A percentile compares a stretch with the other conserved stretches of the same genome.
Conservation (phyloP, 2,113 vertebrate genomes). For the Ranitomeya imitator region DNA sequence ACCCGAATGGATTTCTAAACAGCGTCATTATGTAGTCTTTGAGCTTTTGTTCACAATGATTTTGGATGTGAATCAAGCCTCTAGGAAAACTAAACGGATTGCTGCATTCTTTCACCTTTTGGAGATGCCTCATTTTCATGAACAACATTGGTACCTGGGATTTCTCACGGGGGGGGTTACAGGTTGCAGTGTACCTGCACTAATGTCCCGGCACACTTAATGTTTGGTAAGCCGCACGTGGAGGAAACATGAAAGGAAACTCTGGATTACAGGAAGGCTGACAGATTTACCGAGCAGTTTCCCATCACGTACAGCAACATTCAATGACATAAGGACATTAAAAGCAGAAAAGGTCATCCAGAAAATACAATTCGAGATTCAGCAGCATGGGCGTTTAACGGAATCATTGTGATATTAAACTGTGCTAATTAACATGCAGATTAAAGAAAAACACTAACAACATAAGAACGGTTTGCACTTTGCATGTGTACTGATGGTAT, state of each 20-base stretch:
- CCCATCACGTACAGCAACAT: background rate
- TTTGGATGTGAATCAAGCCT: background rate
- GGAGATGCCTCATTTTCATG: background rate
- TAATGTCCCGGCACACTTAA: background rate
- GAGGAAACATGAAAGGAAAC: background rate
- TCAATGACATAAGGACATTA: background rate
- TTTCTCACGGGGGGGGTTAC: background rate
- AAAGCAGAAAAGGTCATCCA: background rate
- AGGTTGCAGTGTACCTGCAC: background rate
- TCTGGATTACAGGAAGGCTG: background rate
- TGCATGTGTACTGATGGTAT: background rate
- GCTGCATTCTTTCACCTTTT: background rate
- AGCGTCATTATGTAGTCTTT: background rate
- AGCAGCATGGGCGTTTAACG: background rate
- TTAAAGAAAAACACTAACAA: background rate
- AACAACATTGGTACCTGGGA: background rate
- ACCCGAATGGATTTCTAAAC: background rate
- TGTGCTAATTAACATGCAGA: background rate
- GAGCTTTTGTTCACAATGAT: background rate
- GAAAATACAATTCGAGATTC: background rate
- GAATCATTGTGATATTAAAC: background rate
- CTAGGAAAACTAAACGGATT: background rate
- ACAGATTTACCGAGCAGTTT: constrained; percentile 32
- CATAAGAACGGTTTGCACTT: background rate
- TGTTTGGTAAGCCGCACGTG: constrained; percentile 4